Evolutionary conservation across 2,113 vertebrate species (phyloP), one percentile per base, ranked within the genome.

Genomic region (Choloepus hoffmanni): DNA sequence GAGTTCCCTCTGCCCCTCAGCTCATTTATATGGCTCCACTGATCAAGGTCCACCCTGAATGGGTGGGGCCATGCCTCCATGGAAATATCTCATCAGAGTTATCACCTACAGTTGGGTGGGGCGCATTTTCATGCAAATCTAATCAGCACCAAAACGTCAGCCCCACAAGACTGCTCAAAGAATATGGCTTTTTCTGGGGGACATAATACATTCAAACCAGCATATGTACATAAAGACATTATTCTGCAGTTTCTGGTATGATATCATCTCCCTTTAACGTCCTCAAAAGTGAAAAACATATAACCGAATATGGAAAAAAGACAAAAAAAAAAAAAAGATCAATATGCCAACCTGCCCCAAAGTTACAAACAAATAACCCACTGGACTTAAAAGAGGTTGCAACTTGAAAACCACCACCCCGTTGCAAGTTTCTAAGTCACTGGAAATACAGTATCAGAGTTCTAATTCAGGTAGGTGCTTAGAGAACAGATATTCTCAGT

Each of bases 311-410:
- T 18, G 18, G n/a, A 50, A 76, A 58, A 78, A 74, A 26, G 6
- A 30, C 7, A 53, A 18, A 11, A 45, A 67, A 60, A 48, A 36
- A 67, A 2, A 9, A 8, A 65, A 23, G 55, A 60, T 65, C 30
- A 90, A 7, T 48, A 67, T 16, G 2, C 30, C 43, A 79, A 63
- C 5, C 19, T 68, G 70, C 18, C 28, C n/a, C 62, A 65, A 92
- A 89, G 24, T 50, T 88, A 95, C 16, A 89, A 89, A 95, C 28
- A 89, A 88, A 91, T 0, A 50, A 93, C 30, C 67, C 8, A 28
- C 13, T 68, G 72, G 43, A 85, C 55, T 83, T 15, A 63, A 85
- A 65, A 83, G 26, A 43, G n/a, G 70, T 7, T 72, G 14, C 33
- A 70, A 91, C 28, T 23, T 83, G 45, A 72, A 79, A 78, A 78